Conservation (phyloP, 2,797 vertebrate genomes). For the Vireo griseus region DNA sequence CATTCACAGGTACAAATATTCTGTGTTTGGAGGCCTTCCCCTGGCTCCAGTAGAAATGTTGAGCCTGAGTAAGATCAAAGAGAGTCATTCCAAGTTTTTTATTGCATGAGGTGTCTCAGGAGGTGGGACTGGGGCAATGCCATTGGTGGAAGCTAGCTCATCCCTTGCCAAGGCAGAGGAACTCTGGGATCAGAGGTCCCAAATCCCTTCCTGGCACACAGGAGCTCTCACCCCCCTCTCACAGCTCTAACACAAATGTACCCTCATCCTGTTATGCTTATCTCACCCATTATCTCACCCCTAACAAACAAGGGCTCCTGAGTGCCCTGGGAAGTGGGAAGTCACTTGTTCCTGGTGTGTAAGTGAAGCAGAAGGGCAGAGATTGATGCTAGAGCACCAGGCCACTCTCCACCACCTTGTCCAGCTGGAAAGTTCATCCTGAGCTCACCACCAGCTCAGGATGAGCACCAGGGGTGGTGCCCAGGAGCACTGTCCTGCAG, state of each 20-base stretch:
- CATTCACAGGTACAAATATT: not conserved
- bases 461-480: fast-evolving
- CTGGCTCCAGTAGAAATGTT: not conserved
- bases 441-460: not conserved
- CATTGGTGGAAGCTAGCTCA: fast-evolving
- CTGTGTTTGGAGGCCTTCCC: not conserved
- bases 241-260: not conserved
- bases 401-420: not conserved
- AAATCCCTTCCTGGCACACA: not conserved
- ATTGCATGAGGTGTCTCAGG: not conserved
- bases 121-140: not conserved
- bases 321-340: not conserved
- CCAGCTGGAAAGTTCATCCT: not conserved
- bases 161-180: not conserved
- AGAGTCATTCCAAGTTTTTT: not conserved
- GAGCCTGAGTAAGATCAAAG: not conserved
- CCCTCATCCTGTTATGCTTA: fast-evolving
- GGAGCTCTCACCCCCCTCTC: not conserved
- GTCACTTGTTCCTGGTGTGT: fast-evolving
- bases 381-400: not conserved
- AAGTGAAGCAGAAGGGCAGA: not conserved
- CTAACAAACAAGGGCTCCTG: fast-evolving
- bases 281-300: not conserved
- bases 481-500: not conserved
- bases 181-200: not conserved